These are phyloP conservation scores for Dasypolia templi DNA, from an alignment of 2,888 invertebrate species.

Conservation along the genomic window DNA sequence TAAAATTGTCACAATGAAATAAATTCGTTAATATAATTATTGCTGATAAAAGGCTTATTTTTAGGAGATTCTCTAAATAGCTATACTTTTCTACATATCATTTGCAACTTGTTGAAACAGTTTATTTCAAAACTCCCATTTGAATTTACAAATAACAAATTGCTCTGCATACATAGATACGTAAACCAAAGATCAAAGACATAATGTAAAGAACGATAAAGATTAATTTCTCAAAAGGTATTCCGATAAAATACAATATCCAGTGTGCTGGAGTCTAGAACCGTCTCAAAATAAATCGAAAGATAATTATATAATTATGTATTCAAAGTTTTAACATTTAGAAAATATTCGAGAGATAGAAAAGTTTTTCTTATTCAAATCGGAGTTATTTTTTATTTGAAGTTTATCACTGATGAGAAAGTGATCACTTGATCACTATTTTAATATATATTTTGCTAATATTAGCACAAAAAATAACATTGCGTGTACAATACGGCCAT, in stretches of 20 bases:
- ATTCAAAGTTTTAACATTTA: not conserved
- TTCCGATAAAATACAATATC: not conserved
- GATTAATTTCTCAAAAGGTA: not conserved
- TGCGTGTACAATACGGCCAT: too few relatives aligned
- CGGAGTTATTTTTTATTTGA: slow-evolving; percentile 8
- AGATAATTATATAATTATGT: not conserved
- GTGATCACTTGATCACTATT: not conserved
- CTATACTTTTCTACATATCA: slow-evolving; percentile 16
- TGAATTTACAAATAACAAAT: not conserved
- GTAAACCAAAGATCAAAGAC: not conserved
- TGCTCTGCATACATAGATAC: not conserved
- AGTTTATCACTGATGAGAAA: not conserved
- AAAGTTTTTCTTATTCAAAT: slow-evolving; percentile 10
- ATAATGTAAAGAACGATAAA: not conserved
- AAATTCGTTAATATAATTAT: slow-evolving; percentile 54
- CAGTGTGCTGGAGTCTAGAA: not conserved
- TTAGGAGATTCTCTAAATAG: slow-evolving; percentile 56
- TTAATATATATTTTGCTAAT: not conserved
- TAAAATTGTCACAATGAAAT: slow-evolving; percentile 30
- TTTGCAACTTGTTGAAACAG: slow-evolving; percentile 1
- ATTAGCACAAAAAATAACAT: not conserved
- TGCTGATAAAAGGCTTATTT: slow-evolving; percentile 42
- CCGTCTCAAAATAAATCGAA: not conserved
- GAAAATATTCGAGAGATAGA: not conserved
- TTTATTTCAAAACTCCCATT: slow-evolving; percentile 6